Evolutionary conservation across 1,140 invertebrate species (phyloP), one percentile per base, ranked within the genome.

Genomic region (Andricus grossulariae): DNA sequence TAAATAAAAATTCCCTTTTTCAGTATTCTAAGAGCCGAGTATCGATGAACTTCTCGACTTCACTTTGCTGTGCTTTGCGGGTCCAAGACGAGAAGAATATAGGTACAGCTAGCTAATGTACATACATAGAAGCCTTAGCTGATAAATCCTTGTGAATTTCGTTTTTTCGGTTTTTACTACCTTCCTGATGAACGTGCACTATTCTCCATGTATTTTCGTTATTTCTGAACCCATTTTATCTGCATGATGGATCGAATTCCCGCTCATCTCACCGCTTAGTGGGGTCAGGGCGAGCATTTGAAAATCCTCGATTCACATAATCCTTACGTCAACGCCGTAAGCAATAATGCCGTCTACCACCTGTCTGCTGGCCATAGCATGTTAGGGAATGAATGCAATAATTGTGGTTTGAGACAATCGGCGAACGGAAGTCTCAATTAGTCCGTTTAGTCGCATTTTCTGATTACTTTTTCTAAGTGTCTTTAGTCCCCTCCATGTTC

Each of bases 91-190:
- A 25, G 55, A 57, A 57, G 55, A 57, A 66, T 13, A 66, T 66
- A 66, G 57, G 57, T 66, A 66, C 32, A 66, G 57, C 57, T 45
- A 66, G 21, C 54, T 55, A 55, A 66, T 66, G 60, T 45, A 66
- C 60, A 66, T 66, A 66, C 25, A 66, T 66, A 66, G 57, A 66
- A 66, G 57, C 25, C 57, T 13, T 66, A 66, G 21, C 25, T 32
- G 57, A 66, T 66, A 66, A 66, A 66, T 66, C 57, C 57, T 66
- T 39, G 15, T 66, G 57, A 66, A 66, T 66, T 66, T 66, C 25
- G 57, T 66, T 66, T 66, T 12, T 66, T 66, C 57, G 57, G 39
- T 66, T 66, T 66, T 66, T 66, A 66, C 57, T 66, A 66, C 57
- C 57, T 66, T 66, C 25, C 57, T 66, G 57, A 25, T 66, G 25